phyloP scores from a whole-genome alignment of 2,113 vertebrate species.

The Smithornis capensis region DNA sequence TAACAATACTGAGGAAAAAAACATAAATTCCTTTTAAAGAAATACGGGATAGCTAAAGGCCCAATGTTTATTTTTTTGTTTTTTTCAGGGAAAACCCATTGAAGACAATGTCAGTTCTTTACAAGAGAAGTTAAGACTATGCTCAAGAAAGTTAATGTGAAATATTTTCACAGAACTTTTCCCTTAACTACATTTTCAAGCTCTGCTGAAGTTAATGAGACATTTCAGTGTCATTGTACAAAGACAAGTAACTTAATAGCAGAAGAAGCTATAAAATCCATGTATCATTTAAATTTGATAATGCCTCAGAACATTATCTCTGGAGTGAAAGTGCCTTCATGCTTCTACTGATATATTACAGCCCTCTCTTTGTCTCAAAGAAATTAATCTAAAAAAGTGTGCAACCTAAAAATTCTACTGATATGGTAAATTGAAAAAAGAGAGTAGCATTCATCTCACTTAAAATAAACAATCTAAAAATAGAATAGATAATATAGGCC shows the following conservation, averaged over 20 bases:
- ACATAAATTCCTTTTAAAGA: neutral
- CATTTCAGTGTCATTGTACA: neutral
- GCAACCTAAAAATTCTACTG: neutral
- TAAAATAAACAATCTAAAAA: neutral
- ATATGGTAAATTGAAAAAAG: neutral
- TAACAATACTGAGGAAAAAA: neutral
- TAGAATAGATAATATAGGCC: neutral
- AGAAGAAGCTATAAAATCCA: conserved; percentile 7
- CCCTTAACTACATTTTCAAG: neutral
- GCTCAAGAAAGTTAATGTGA: neutral
- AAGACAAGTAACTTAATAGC: neutral
- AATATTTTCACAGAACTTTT: conserved; percentile 1
- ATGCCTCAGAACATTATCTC: neutral
- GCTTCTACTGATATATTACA: neutral
- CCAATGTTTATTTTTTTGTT: neutral
- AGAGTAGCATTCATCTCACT: neutral
- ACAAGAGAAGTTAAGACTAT: neutral
- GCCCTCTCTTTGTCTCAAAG: neutral
- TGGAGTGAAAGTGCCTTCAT: neutral
- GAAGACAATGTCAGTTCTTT: neutral
- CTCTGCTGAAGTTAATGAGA: conserved; percentile 9
- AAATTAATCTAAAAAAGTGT: neutral
- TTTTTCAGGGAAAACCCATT: neutral
- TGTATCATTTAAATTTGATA: neutral
- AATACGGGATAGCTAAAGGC: neutral